phyloP scores from a whole-genome alignment of 53 echinoderm and acorn worm genomes.

The Echinarachnius parma region DNA sequence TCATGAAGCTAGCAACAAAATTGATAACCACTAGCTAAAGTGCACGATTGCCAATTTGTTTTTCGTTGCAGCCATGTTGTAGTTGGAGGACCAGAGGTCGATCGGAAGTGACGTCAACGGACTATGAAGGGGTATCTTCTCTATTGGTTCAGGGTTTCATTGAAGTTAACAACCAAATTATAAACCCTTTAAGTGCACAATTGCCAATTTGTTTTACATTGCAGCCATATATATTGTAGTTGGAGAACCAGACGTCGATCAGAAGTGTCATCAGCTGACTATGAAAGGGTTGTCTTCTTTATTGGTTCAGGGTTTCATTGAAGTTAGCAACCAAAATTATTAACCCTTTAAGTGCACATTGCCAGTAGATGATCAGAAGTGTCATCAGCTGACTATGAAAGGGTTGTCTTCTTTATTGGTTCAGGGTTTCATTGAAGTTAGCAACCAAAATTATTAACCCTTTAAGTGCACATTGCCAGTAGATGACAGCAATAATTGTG shows the following conservation, averaged over 20 bases:
- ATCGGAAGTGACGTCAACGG: conserved; percentile 33
- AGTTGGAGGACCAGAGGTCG: conserved; percentile 61
- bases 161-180: too few species aligned
- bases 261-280: conserved; percentile 39
- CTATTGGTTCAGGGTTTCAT: conserved; percentile 60
- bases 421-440: conserved; percentile 57
- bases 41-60: too few species aligned
- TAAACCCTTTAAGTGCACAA: too few species aligned
- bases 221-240: conserved; percentile 42
- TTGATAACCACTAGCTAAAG: too few species aligned
- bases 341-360: too few species aligned
- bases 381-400: conserved; percentile 32
- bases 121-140: conserved; percentile 32
- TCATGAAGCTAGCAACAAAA: too few species aligned
- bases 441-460: too few species aligned
- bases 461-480: too few species aligned
- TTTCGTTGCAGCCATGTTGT: conserved; percentile 27
- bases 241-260: conserved; percentile 61
- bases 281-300: conserved; percentile 36
- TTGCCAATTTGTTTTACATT: too few species aligned
- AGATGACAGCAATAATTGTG: too few species aligned
- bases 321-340: too few species aligned
- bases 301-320: conserved; percentile 54
- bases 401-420: conserved; percentile 42
- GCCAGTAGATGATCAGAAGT: too few species aligned